Percentiles rank a stretch among this genome's conserved stretches.
Conservation (phyloP, 2,113 vertebrate species). For the Siphamia tubifer region DNA sequence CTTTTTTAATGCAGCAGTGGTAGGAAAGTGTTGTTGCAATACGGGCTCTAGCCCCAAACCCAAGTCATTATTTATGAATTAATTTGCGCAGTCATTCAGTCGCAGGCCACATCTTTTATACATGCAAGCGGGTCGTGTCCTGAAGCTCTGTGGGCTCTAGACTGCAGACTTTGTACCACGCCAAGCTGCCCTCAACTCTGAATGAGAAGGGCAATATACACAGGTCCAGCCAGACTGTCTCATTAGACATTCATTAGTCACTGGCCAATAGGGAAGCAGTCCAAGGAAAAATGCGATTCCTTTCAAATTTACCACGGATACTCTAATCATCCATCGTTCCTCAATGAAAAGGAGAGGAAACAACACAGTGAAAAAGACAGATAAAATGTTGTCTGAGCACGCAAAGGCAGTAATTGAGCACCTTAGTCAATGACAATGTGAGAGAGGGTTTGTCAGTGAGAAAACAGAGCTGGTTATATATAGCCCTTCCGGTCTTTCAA, state of each 20-base stretch:
- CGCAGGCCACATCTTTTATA: conserved; percentile 76
- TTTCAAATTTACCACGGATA: conserved; percentile 50
- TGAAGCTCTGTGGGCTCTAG: conserved; percentile 66
- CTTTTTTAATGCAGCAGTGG: conserved; percentile 74
- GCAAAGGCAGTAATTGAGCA: conserved; percentile 60
- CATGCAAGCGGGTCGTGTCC: conserved; percentile 76
- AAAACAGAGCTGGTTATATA: conserved; percentile 70
- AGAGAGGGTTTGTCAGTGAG: conserved; percentile 64
- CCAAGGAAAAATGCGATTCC: conserved; percentile 32
- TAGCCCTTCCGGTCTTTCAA: conserved; percentile 65
- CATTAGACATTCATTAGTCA: conserved; percentile 67
- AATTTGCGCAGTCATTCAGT: conserved; percentile 79
- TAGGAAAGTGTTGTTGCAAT: conserved; percentile 74
- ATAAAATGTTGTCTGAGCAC: conserved; percentile 50
- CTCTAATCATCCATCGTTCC: conserved; percentile 35
- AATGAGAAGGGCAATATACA: conserved; percentile 44
- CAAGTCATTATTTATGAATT: conserved; percentile 80
- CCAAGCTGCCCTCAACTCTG: conserved; percentile 42
- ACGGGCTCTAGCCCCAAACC: conserved; percentile 69
- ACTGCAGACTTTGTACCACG: conserved; percentile 66
- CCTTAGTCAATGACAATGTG: conserved; percentile 69
- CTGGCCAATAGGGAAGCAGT: conserved; percentile 33
- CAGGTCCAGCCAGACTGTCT: conserved; percentile 57
- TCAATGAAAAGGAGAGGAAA: conserved; percentile 41
- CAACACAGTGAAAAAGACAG: conserved; percentile 24